Percentiles rank a stretch among this genome's conserved stretches.
Evolutionary conservation across 2,888 invertebrate species (phyloP).

Genomic region (Shargacucullia verbasci): DNA sequence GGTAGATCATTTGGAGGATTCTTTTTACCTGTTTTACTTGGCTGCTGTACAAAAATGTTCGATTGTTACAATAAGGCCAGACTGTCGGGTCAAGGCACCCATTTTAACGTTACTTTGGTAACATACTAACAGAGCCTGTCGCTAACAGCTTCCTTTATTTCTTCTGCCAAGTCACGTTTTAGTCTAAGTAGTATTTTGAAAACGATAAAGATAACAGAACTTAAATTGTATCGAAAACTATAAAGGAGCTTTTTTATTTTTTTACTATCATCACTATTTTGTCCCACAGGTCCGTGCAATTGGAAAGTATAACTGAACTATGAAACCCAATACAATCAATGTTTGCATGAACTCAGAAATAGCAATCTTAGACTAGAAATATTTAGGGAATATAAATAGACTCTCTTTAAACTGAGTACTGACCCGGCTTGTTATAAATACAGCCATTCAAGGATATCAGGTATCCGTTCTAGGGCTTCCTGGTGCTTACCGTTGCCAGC

Average conservation of each 20-base stretch:
- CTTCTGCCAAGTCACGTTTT: slow-evolving; percentile 51
- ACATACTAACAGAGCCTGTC: slow-evolving; percentile 34
- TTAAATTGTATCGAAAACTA: slow-evolving; percentile 20
- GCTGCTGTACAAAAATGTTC: slow-evolving; percentile 20
- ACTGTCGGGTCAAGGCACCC: slow-evolving; percentile 53
- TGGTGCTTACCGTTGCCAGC: slow-evolving; percentile 23
- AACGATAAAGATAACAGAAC: slow-evolving; percentile 34
- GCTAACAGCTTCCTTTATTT: slow-evolving; percentile 44
- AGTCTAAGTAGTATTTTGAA: slow-evolving; percentile 28
- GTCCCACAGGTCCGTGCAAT: too few species aligned
- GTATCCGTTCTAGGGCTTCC: slow-evolving; percentile 43
- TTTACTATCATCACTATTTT: too few species aligned
- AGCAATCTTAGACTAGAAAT: too few species aligned
- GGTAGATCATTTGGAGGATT: slow-evolving; percentile 29
- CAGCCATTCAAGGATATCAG: slow-evolving; percentile 44
- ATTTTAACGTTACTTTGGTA: slow-evolving; percentile 46
- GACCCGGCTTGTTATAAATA: slow-evolving; percentile 17
- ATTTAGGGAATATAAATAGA: slow-evolving; percentile 14
- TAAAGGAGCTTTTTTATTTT: slow-evolving; percentile 5
- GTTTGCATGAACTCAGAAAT: too few species aligned
- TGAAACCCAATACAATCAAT: too few species aligned
- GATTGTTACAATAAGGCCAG: slow-evolving; percentile 37
- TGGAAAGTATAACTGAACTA: too few species aligned
- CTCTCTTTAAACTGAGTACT: slow-evolving; percentile 14
- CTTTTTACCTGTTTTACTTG: slow-evolving; percentile 39